Base-by-base conservation (phyloP, 2,113 vertebrate species). In the Lonchura striata region DNA sequence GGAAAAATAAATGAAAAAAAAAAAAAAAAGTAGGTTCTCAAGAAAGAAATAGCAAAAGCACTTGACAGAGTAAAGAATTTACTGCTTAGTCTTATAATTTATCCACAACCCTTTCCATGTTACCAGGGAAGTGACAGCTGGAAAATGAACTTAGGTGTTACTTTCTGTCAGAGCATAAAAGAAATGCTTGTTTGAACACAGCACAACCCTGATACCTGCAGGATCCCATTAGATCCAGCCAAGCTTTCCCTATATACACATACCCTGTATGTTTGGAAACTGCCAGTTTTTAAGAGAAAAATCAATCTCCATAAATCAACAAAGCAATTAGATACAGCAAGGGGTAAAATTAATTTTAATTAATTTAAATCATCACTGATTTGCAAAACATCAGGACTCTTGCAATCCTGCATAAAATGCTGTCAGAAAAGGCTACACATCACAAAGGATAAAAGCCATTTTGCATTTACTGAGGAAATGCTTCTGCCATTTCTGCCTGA, bases 401-500 rank as follows among this genome's bases (percentile, higher is more conserved):
- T 46, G 21, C 12, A 61, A 22, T 46, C 35, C 27, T 16, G 3
- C 19, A 16, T 24, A 31, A 27, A 71, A 27, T n/a, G 24, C 13
- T 2, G 0, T 50, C 50, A 18, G 23, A 66, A 77, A 74, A 46
- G 4, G 25, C 33, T 35, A 7, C 0, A 0, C 35, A 37, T 65
- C 7, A 3, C 75, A 74, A 74, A 82, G 27, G 23, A n/a, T 66
- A 85, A 82, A 76, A 68, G 53, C 9, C 5, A 31, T 63, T 84
- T 86, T 63, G 39, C 15, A 7, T 87, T 91, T 66, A 65, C 46
- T 46, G 52, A 49, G 57, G 64, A 92, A 87, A 64, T 2, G 0
- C 35, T 82, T 80, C 66, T 68, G 41, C 41, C 41, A 42, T 42
- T 42, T 42, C 41, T 42, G 41, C 41, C 41, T 42, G 41, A 42